These are phyloP conservation scores for Amiota mariae DNA, from an alignment of 2,888 invertebrate species.

Conservation along the genomic window DNA sequence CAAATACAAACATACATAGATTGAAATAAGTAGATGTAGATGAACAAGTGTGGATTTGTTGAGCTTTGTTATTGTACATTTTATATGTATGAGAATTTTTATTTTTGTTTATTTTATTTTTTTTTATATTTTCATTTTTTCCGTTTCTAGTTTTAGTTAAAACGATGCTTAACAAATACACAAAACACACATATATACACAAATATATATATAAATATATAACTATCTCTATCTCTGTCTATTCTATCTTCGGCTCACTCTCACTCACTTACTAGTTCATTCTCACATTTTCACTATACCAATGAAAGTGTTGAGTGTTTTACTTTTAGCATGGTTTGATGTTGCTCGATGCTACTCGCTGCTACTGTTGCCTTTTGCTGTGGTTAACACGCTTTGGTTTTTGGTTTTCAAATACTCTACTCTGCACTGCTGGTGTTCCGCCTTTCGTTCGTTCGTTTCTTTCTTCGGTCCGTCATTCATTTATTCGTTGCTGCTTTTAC, in stretches of 20 bases:
- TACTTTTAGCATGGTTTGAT: slow-evolving; percentile 3
- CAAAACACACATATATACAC: not conserved
- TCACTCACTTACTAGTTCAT: too few species aligned
- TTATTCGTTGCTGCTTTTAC: too few species aligned
- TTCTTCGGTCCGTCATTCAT: not conserved
- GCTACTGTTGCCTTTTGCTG: slow-evolving; percentile 14
- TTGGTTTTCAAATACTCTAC: not conserved
- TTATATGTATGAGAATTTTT: not conserved
- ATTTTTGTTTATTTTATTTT: not conserved
- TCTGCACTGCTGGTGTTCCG: not conserved
- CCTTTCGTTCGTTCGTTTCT: not conserved
- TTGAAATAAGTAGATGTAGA: not conserved
- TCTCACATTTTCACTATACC: too few species aligned
- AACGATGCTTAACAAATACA: slow-evolving; percentile 23
- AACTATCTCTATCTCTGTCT: too few species aligned
- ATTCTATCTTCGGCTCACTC: too few species aligned
- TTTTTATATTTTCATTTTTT: not conserved
- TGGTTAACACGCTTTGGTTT: slow-evolving; percentile 13
- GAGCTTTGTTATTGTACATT: not conserved
- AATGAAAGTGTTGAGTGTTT: slow-evolving; percentile 10
- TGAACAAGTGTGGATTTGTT: not conserved
- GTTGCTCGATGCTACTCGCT: not conserved
- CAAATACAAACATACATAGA: not conserved
- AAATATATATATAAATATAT: not conserved
- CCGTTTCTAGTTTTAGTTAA: not conserved